Base-by-base conservation (phyloP, 2,888 invertebrate species). In the Erebia aethiops region DNA sequence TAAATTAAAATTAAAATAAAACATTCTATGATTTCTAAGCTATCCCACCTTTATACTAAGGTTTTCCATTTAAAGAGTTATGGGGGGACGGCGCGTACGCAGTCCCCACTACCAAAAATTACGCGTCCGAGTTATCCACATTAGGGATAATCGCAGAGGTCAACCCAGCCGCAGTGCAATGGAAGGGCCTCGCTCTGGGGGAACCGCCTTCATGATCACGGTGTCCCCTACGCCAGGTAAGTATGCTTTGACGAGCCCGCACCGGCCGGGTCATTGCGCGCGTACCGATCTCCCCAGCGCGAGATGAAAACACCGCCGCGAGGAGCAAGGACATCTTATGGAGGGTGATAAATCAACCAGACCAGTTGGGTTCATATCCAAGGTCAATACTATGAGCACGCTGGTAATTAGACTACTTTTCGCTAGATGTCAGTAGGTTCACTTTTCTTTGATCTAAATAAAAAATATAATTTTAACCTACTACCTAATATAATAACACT, bases 131-230 rank as follows among this genome's bases (percentile, higher is more conserved):
- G 82, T 83, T 82, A 84, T 80, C 82, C 84, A 77, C 83, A 82
- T 82, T 82, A 83, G 82, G 82, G 83, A 81, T 83, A 83, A 84
- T 84, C 83, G 82, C 84, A 83, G 75, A 81, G 84, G 83, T 84
- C 84, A 84, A 83, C 83, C 82, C 80, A 71, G 68, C 79, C 83
- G 83, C 83, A 84, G 83, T 84, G 84, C 84, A 84, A 83, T 83
- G 83, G 71, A 72, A 54, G 69, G 76, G 82, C 77, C 83, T 84
- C 84, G 81, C 82, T 82, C 83, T 82, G 84, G 83, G 74, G 82
- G 83, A 82, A 84, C 84, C 84, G 82, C 84, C 84, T 81, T 78
- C 70, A 9, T 83, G 83, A 85, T 84, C 83, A 83, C 82, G 83
- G 83, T 83, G 61, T 79, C 82, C 81, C 83, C 84, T 84, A 83